Conservation (phyloP, 2,113 vertebrate species). For the Anhinga rufa region DNA sequence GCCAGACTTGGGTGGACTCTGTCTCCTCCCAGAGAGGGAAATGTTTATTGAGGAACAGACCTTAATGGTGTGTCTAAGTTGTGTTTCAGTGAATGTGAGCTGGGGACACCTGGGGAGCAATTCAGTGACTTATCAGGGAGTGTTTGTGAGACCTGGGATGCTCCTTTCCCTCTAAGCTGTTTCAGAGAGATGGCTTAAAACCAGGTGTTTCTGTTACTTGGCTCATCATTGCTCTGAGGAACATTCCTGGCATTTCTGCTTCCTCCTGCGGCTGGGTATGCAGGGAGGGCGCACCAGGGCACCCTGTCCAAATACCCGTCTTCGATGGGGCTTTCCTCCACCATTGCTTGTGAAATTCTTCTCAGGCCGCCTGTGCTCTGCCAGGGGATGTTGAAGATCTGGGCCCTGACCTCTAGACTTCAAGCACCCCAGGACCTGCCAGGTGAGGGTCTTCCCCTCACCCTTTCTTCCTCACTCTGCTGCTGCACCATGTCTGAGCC, state of each 20-base stretch:
- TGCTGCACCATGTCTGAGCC: background rate
- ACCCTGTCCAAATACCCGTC: background rate
- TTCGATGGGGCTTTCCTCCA: background rate
- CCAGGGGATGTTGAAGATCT: background rate
- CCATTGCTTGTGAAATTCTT: background rate
- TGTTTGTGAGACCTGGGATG: background rate
- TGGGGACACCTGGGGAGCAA: background rate
- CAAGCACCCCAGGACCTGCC: background rate
- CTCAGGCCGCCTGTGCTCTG: background rate
- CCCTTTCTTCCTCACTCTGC: background rate
- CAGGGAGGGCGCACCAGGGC: background rate
- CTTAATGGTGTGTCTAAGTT: background rate
- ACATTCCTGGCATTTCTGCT: background rate
- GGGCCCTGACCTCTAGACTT: background rate
- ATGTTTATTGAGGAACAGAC: background rate
- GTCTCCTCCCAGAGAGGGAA: background rate
- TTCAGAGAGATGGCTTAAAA: background rate
- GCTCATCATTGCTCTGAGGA: background rate
- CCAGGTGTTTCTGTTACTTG: background rate
- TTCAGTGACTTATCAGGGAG: background rate
- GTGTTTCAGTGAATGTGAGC: background rate
- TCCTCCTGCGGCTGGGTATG: background rate
- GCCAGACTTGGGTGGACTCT: constrained; percentile 45
- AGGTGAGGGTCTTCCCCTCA: background rate
- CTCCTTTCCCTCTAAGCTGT: background rate